Base-by-base conservation (phyloP, 2,113 vertebrate species). In the Nothobranchius kuhntae region DNA sequence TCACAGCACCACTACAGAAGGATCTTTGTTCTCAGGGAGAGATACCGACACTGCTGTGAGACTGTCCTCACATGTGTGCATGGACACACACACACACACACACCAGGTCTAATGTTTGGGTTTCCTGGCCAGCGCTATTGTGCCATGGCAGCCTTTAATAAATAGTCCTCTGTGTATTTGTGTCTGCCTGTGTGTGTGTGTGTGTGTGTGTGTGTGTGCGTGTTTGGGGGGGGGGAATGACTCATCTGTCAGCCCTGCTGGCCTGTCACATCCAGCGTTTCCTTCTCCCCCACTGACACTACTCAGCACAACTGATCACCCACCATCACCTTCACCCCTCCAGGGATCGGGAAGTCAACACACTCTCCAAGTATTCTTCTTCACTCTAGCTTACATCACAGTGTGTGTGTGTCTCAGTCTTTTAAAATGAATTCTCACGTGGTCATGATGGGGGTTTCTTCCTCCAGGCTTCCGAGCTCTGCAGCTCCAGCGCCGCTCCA, bases 151-250 rank as follows among this genome's bases (percentile, higher is more conserved):
- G 85, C 78, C 85, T 85, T 82, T 88, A 87, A 88, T 89, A 91
- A 91, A 91, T 89, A 82, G 80, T 79, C 83, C 89, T 87, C 85
- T 88, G 89, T 90, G 87, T 84, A 78, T 88, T 78, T 87, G 83
- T 84, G 80, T 82, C 82, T 77, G 57, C 73, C 53, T 21, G 42
- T 21, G 26, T 48, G 42, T 21, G 56, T 54, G 62, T 52, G 56
- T 65, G 46, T 50, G 42, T 26, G 51, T 53, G 61, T 24, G 51
- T 77, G 57, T 53, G n/a, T 57, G 67, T 53, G 40, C 69, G 44
- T 12, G 9, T 45, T 12, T 45, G 59, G 69, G 69, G 42, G 57
- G 55, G 62, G 78, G 76, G 67, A 70, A 63, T 72, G 82, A 87
- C 87, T 91, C 89, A 91, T 91, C 86, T 69, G 79, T 91, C 87